Conservation (phyloP, 2,797 vertebrate genomes). For the Chaetodon trifasciatus region DNA sequence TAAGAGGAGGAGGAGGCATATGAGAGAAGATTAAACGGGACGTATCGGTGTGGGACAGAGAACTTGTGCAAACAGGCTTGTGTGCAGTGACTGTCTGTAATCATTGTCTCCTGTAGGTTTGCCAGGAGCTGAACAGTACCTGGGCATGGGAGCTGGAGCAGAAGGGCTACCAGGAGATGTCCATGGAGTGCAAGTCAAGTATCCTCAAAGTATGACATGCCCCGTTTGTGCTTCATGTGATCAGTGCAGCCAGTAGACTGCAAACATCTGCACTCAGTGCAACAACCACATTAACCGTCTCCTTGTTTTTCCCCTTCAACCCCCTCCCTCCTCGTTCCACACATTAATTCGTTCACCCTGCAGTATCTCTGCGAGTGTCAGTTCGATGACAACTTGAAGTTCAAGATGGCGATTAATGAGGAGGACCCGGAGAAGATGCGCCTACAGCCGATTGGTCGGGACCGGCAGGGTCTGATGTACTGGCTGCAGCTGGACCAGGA, state of each 20-base stretch:
- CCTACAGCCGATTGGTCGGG: constrained; percentile 94
- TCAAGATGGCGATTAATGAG: constrained; percentile 95
- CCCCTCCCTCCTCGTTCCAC: background rate
- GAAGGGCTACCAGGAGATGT: constrained; percentile 97
- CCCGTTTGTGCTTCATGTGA: background rate
- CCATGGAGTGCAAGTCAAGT: constrained; percentile 94
- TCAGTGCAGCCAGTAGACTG: background rate
- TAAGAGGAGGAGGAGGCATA: background rate
- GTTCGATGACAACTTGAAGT: constrained; percentile 99
- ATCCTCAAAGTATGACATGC: constrained; percentile 92
- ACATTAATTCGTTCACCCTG: background rate
- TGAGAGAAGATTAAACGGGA: background rate
- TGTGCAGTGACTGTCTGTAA: background rate
- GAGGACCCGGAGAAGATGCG: constrained; percentile 97
- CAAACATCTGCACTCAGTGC: background rate
- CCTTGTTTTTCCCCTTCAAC: background rate
- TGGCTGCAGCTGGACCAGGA: constrained; percentile 98
- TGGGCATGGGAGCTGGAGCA: constrained; percentile 99
- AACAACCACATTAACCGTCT: background rate
- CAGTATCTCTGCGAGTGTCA: constrained; percentile 99
- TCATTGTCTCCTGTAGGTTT: constrained; percentile 86
- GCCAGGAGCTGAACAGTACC: constrained; percentile 96
- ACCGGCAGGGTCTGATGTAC: constrained; percentile 94
- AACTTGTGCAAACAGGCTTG: background rate
- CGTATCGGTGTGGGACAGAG: background rate